These are phyloP conservation scores for Dorcus hopei DNA, from an alignment of 2,888 invertebrate genomes.

Conservation along the genomic window DNA sequence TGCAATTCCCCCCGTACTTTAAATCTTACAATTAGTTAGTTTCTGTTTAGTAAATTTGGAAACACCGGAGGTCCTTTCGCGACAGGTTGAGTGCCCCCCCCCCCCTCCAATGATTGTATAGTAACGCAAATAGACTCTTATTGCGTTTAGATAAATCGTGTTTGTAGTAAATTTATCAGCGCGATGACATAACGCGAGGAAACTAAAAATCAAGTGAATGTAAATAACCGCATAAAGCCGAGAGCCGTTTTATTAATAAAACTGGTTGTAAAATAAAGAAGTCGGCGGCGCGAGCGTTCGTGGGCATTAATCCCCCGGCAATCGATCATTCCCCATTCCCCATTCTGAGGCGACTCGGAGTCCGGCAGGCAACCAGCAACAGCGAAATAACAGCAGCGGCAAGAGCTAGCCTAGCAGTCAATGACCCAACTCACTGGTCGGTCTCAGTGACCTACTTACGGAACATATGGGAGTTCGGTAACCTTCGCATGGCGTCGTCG, in stretches of 20 bases:
- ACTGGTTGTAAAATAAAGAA: slow-evolving; percentile 1
- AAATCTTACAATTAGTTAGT: too few relatives aligned
- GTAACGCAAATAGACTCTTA: neutral
- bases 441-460: slow-evolving; percentile 52
- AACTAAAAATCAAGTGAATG: neutral
- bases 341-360: slow-evolving; percentile 26
- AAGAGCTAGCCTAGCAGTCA: slow-evolving; percentile 36
- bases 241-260: neutral
- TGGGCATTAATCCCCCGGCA: neutral
- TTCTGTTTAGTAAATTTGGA: too few relatives aligned
- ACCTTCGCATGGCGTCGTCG: slow-evolving; percentile 30
- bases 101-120: neutral
- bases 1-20: too few relatives aligned
- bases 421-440: slow-evolving; percentile 48
- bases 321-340: slow-evolving; percentile 11
- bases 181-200: neutral
- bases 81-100: neutral
- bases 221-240: neutral
- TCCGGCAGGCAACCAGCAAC: slow-evolving; percentile 35
- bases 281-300: neutral
- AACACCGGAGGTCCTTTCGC: too few relatives aligned
- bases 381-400: slow-evolving; percentile 26
- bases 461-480: slow-evolving; percentile 45
- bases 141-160: neutral
- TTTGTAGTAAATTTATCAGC: neutral